These are phyloP conservation scores for Proctacanthus coquilletti DNA, from an alignment of 1,140 invertebrate species.

Conservation along the genomic window DNA sequence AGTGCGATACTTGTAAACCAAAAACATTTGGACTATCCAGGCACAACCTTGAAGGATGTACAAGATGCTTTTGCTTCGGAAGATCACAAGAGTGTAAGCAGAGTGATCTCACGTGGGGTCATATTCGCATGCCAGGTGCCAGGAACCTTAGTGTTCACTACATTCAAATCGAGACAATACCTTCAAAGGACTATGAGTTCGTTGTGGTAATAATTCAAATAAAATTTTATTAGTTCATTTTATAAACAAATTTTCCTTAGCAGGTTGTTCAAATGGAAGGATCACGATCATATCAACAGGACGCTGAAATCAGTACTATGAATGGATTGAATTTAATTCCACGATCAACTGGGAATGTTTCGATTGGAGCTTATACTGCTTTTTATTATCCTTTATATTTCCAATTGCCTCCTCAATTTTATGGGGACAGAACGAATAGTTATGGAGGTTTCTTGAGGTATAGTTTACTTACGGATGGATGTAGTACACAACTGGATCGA, in stretches of 20 bases:
- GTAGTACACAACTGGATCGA: constrained; percentile 39
- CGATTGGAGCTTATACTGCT: constrained; percentile 43
- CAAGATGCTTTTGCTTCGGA: constrained; percentile 80
- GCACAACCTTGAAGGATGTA: constrained; percentile 64
- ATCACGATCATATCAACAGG: constrained; percentile 8
- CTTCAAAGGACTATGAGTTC: constrained; percentile 25
- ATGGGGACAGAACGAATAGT: constrained; percentile 76
- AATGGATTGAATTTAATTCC: constrained; percentile 34
- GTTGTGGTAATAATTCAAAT: constrained; percentile 17
- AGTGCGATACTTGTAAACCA: constrained; percentile 70
- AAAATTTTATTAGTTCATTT: neutral
- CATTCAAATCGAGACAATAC: constrained; percentile 13
- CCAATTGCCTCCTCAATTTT: constrained; percentile 63
- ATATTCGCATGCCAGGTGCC: constrained; percentile 43
- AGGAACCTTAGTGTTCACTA: constrained; percentile 39
- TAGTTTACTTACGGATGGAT: constrained; percentile 48
- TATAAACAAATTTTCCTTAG: neutral
- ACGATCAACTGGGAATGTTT: constrained; percentile 38
- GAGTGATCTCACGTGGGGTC: constrained; percentile 59
- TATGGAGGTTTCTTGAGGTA: constrained; percentile 86
- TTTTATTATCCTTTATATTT: constrained; percentile 73
- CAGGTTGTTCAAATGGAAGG: constrained; percentile 4
- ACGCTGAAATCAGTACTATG: constrained; percentile 28
- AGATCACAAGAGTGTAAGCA: constrained; percentile 59
- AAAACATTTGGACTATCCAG: constrained; percentile 65